Conservation (phyloP, 2,113 vertebrate species). For the Gopherus evgoodei region DNA sequence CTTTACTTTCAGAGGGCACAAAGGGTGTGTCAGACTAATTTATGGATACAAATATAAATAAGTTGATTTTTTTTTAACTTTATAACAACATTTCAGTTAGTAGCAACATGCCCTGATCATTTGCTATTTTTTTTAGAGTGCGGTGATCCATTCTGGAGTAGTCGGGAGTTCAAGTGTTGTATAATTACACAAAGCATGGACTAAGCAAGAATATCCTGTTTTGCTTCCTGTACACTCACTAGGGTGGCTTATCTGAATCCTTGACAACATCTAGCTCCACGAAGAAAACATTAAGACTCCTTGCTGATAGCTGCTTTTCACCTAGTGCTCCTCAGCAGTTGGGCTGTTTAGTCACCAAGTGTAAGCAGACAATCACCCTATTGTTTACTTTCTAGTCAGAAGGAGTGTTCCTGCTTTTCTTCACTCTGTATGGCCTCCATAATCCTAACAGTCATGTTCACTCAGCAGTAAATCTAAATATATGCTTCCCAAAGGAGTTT, state of each 20-base stretch:
- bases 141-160: conserved; percentile 71
- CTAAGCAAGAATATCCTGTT: conserved; percentile 84
- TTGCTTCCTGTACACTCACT: conserved; percentile 84
- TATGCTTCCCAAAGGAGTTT: conserved; percentile 78
- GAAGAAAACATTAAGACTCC: conserved; percentile 81
- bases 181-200: conserved; percentile 80
- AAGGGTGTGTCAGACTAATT: conserved; percentile 52
- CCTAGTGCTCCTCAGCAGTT: conserved; percentile 78
- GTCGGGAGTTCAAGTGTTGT: conserved; percentile 79
- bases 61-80: conserved; percentile 73
- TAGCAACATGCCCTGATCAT: conserved; percentile 61
- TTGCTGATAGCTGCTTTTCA: conserved; percentile 83
- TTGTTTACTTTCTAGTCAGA: conserved; percentile 86
- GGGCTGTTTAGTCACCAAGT: conserved; percentile 79
- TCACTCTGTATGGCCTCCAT: conserved; percentile 75
- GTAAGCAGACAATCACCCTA: conserved; percentile 83
- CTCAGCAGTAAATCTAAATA: conserved; percentile 78
- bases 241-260: conserved; percentile 80
- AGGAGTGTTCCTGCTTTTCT: conserved; percentile 84
- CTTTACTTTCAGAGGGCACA: conserved; percentile 65
- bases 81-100: conserved; percentile 69
- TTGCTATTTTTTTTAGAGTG: conserved; percentile 67
- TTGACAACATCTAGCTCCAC: conserved; percentile 79
- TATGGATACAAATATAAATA: conserved; percentile 72
- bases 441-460: conserved; percentile 80